Base-by-base conservation (phyloP, 2,888 invertebrate species). In the Cactoblastis cactorum region DNA sequence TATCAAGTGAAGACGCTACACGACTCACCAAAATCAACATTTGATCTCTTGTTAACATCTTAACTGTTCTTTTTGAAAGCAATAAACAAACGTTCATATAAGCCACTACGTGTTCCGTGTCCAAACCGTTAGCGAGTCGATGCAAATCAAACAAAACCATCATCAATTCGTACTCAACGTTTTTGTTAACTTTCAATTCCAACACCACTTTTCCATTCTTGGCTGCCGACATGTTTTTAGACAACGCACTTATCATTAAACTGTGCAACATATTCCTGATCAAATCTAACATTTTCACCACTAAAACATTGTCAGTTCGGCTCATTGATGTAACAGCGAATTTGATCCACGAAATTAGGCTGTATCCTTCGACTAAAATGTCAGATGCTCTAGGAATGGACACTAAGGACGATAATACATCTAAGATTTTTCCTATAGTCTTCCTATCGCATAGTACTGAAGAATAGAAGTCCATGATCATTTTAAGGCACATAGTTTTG, bases 401-500 rank as follows among this genome's bases (percentile, higher is more conserved):
- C 3, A 93, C 91, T 39, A 93, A 91, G 1, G 91, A 88, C 56
- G 91, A 87, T 0, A 96, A 63, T 0, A 94, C 91, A 50, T 92
- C 90, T 19, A 97, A 79, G 55, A 96, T 93, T 48, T 91, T 85
- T 51, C 93, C 90, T 76, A 93, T 93, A 0, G 90, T 90, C 55
- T 91, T 91, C 45, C 82, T 74, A 57, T 94, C 93, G n/a, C 93
- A 90, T 41, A 95, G 71, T 14, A 86, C 83, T 18, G 93, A 93
- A 0, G 89, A 88, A 69, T 93, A 94, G 68, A 93, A 93, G 60
- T 94, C 93, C 74, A 95, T 91, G 1, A 97, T 83, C 70, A 95
- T 92, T 74, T 96, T 96, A 59, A 95, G 92, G 8, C 94, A 92
- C 82, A 94, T 93, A 0, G 94, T 93, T 67, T 93, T 94, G 51